These are phyloP conservation scores for Fistularia commersonii DNA, from an alignment of 2,797 vertebrate genomes.

Conservation along the genomic window DNA sequence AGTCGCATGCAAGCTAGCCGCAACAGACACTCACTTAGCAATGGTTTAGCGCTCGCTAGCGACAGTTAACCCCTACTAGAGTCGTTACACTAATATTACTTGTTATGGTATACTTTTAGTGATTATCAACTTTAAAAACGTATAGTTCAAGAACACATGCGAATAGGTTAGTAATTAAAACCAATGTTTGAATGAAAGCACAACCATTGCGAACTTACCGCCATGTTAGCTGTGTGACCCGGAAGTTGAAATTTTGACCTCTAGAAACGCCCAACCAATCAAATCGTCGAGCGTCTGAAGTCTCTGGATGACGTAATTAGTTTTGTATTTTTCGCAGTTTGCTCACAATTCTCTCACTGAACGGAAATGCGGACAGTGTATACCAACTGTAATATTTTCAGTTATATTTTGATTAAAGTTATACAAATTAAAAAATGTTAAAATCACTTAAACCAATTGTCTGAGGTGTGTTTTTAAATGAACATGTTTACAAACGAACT, in stretches of 20 bases:
- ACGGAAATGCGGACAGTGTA: no score
- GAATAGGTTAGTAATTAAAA: no score
- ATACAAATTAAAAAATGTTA: no score
- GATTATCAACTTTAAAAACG: fast-evolving
- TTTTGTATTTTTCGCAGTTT: background rate
- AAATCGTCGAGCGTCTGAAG: constrained; percentile 28
- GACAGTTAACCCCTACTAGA: constrained; percentile 6
- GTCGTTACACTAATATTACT: background rate
- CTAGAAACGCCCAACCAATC: constrained; percentile 39
- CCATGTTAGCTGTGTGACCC: constrained; percentile 61
- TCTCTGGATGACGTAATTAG: constrained; percentile 15
- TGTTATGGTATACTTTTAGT: background rate
- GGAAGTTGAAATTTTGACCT: constrained; percentile 58
- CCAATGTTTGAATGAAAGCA: constrained; percentile 24
- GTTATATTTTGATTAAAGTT: no score
- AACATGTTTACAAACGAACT: no score
- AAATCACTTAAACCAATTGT: no score
- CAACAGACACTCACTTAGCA: constrained; percentile 12
- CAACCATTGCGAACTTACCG: constrained; percentile 56
- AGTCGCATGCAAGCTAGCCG: background rate
- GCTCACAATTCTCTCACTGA: no score
- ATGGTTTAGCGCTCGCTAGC: constrained; percentile 16
- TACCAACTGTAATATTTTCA: no score
- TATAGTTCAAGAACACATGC: fast-evolving
- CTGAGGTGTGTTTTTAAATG: no score